Evolutionary conservation across 2,888 invertebrate genomes (phyloP), one percentile per base, ranked within the genome.

Genomic region (Idaea biselata): DNA sequence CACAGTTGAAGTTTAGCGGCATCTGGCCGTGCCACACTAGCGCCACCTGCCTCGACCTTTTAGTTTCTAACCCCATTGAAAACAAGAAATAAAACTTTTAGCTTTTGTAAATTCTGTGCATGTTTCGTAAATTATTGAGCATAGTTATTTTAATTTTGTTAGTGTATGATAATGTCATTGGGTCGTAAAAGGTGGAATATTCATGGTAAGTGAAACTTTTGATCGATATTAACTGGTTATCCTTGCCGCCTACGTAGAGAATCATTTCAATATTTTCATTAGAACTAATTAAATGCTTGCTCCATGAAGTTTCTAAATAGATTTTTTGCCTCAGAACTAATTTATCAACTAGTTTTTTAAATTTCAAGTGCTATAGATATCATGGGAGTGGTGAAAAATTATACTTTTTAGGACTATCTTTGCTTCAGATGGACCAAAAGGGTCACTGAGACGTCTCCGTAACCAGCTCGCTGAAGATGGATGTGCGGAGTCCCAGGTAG

Each of bases 401-500:
- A 74, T 83, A 75, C 80, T 83, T 84, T 84, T 77, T 79, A 77
- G 76, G 70, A 71, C 60, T 64, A 65, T 62, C 68, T 69, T 87
- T 82, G 72, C 78, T 88, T 74, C 88, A 95, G 95, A 95, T 92
- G 94, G 95, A 68, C 94, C 95, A 73, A 93, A 94, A 87, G 94
- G 94, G 69, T 95, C 95, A 59, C 84, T 95, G 62, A 93, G 93
- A 78, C 87, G 95, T 60, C 86, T 95, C 59, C 90, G 95, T 32
- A 94, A 94, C 77, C 96, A 97, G 78, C 88, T 97, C 69, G 97
- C 97, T 0, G 96, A 97, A 77, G 97, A 97, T 86, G 97, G 97
- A 8, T 97, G 97, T 83, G 96, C 97, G 0, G 97, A 97, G 79
- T 97, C 97, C 11, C 98, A 98, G 87, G 96, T 97, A 67, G 96